Base-by-base conservation (phyloP, 2,888 invertebrate genomes). In the Pseudococcus viburni region DNA sequence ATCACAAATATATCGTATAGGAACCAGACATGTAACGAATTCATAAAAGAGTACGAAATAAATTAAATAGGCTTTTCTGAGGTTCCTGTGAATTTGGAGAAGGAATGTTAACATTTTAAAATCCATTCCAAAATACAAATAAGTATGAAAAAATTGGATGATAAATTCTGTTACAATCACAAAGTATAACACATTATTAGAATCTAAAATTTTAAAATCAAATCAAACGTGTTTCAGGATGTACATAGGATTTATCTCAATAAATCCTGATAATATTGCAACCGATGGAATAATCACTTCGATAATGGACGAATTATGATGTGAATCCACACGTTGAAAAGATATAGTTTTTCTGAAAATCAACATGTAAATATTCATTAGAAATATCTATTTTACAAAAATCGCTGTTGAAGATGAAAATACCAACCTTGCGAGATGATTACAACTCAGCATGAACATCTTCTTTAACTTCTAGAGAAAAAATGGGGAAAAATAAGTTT, bases 181-280 rank as follows among this genome's bases (percentile, higher is more conserved):
- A 15, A 83, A 19, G n/a, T 7, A 46, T 83, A n/a, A 46, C 9
- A 46, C 19, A 46, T 46, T 19, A 19, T 46, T 83, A 46, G 15
- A n/a, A 0, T 39, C 8, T 80, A 42, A 42, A 26, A 83, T 46
- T 46, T 42, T 83, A 19, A 83, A 33, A 83, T 3, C 19, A 46
- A 83, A 46, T 17, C 15, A 17, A 33, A 17, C 73, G 33, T 73
- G 73, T 73, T 73, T 73, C 59, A 88, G 88, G 46, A 88, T 88
- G 88, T 88, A 88, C 55, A 17, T 88, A 15, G 88, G 88, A 42
- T 83, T 88, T 26, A 83, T 88, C 17, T 77, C 80, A n/a, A n/a
- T 88, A 55, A 88, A 88, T 59, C 83, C 83, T 6, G 83, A 88
- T 33, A 80, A 88, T 19, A 51, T 88, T 6, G 88, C 83, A 59